Evolutionary conservation across 2,797 vertebrate species (phyloP).

Genomic region (Gymnothorax reevesii): DNA sequence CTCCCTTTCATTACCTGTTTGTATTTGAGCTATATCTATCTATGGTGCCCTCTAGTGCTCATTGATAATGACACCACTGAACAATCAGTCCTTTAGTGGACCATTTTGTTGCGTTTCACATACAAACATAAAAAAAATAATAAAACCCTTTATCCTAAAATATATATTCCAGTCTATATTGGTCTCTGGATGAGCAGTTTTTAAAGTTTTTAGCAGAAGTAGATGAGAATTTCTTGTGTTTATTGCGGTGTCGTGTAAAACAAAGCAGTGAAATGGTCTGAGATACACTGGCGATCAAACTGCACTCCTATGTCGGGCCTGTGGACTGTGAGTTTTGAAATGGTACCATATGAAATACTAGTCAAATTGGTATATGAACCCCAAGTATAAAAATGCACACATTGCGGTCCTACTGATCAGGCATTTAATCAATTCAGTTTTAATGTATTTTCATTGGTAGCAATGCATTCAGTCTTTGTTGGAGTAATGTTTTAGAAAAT

Average conservation of each 20-base stretch:
- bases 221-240: neutral
- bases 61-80: neutral
- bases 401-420: neutral
- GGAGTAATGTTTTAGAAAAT: neutral
- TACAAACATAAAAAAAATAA: neutral
- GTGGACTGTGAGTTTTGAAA: neutral
- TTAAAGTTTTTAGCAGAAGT: neutral
- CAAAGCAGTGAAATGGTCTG: neutral
- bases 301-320: neutral
- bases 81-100: neutral
- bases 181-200: neutral
- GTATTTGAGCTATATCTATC: neutral
- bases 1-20: neutral
- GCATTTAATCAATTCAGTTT: neutral
- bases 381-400: neutral
- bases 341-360: neutral
- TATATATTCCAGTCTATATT: neutral
- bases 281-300: neutral
- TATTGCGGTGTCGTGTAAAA: neutral
- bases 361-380: neutral
- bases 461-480: neutral
- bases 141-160: neutral
- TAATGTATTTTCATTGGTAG: neutral
- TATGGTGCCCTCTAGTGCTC: neutral
- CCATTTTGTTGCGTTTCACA: no score